phyloP scores from a whole-genome alignment of 2,888 invertebrate genomes.

The Pollenia amentaria region DNA sequence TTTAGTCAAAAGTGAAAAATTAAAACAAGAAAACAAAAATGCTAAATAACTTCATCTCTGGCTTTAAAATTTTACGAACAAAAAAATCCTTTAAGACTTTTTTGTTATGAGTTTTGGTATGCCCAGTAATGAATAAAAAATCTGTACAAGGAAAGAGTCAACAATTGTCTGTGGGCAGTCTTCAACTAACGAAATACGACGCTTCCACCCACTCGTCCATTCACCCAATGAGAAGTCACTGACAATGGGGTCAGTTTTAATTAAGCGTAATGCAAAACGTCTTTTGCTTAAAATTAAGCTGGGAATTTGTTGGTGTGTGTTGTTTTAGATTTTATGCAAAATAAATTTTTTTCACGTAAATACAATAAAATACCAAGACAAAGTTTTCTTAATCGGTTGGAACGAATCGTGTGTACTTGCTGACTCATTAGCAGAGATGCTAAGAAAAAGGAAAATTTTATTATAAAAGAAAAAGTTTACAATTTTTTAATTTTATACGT shows the following conservation, averaged over 20 bases:
- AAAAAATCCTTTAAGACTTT: conserved; percentile 17
- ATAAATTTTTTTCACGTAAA: conserved; percentile 26
- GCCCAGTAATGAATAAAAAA: conserved; percentile 26
- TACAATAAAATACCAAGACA: neutral
- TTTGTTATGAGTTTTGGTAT: neutral
- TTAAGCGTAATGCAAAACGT: conserved; percentile 52
- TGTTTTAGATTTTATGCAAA: conserved; percentile 31
- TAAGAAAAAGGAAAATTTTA: too few relatives aligned
- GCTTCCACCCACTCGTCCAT: neutral
- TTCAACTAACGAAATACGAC: neutral
- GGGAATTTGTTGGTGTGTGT: conserved; percentile 14
- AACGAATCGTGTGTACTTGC: conserved; percentile 14
- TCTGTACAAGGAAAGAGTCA: neutral
- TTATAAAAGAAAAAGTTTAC: too few relatives aligned
- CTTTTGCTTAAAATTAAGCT: conserved; percentile 32
- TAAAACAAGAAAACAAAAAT: conserved; percentile 13
- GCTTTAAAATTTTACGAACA: conserved; percentile 38
- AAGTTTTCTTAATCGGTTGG: conserved; percentile 16
- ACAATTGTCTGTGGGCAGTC: neutral
- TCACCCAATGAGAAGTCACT: neutral
- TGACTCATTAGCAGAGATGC: neutral
- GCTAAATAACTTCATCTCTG: conserved; percentile 51
- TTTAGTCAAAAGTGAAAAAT: conserved; percentile 40
- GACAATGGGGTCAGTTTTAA: conserved; percentile 56
- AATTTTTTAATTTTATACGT: too few relatives aligned